phyloP scores from a whole-genome alignment of 2,888 invertebrate species.

The Harpagoxenus sublaevis region DNA sequence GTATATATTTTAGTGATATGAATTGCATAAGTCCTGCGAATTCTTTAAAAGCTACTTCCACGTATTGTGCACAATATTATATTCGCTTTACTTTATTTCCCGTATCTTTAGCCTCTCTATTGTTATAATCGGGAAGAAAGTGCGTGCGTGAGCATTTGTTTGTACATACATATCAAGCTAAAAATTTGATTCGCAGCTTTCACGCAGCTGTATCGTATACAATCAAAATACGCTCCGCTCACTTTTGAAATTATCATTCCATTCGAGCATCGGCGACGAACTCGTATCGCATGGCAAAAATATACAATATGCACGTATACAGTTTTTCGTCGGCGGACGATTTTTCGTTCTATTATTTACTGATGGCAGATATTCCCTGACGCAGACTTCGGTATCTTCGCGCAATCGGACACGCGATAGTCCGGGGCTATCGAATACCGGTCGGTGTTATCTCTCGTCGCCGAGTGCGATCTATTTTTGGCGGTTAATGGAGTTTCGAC shows the following conservation, averaged over 20 bases:
- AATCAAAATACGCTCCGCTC: constrained; percentile 41
- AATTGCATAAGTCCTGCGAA: not conserved
- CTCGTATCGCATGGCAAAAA: constrained; percentile 2
- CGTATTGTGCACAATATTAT: too few relatives aligned
- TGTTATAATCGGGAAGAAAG: constrained; percentile 16
- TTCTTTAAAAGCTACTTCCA: not conserved
- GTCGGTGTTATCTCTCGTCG: constrained; percentile 73
- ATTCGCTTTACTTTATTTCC: not conserved
- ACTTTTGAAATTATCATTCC: constrained; percentile 57
- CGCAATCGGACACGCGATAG: constrained; percentile 68
- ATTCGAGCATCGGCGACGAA: constrained; percentile 27
- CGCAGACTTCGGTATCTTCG: constrained; percentile 67
- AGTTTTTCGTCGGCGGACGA: constrained; percentile 26
- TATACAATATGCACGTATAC: constrained; percentile 34
- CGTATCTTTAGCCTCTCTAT: not conserved
- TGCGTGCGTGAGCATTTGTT: not conserved
- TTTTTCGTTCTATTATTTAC: constrained; percentile 64
- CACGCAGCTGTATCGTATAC: constrained; percentile 29
- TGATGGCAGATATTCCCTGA: constrained; percentile 59
- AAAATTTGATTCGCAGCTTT: constrained; percentile 49
- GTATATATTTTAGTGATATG: not conserved
- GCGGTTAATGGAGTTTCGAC: constrained; percentile 79
- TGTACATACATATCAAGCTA: not conserved
- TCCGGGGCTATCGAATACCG: constrained; percentile 66
- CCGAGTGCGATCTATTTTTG: constrained; percentile 77